Conservation (phyloP, 2,888 invertebrate genomes). For the Sepiola atlantica region DNA sequence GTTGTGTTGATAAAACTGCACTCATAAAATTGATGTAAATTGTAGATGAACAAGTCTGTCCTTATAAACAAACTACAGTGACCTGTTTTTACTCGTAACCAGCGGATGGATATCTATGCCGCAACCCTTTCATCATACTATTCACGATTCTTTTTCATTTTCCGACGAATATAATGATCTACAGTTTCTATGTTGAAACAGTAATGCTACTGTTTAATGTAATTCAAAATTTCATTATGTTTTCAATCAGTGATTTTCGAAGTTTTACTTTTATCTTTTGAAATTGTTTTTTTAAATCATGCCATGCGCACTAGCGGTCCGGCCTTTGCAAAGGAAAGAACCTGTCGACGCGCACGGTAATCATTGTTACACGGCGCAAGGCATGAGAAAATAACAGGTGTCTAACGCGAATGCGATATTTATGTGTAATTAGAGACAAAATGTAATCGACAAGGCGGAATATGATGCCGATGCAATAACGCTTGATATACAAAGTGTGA, state of each 20-base stretch:
- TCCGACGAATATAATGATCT: no score
- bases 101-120: no score
- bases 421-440: not conserved
- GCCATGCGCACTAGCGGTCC: not conserved
- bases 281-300: no score
- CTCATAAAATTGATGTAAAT: no score
- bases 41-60: no score
- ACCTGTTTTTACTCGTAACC: no score
- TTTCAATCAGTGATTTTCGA: not conserved
- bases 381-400: not conserved
- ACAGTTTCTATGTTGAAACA: not conserved
- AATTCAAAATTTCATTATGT: not conserved
- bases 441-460: not conserved
- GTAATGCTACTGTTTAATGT: not conserved
- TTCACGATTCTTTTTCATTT: no score
- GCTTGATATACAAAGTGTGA: not conserved
- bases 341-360: not conserved
- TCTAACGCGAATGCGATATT: not conserved
- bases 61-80: no score
- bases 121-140: no score
- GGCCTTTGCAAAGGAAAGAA: not conserved
- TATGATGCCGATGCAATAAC: not conserved
- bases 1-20: no score
- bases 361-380: not conserved
- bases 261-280: not conserved